A percentile compares a stretch with the other conserved stretches of the same genome.
phyloP scores from a whole-genome alignment of 2,113 vertebrate genomes.

The Apteryx mantelli region DNA sequence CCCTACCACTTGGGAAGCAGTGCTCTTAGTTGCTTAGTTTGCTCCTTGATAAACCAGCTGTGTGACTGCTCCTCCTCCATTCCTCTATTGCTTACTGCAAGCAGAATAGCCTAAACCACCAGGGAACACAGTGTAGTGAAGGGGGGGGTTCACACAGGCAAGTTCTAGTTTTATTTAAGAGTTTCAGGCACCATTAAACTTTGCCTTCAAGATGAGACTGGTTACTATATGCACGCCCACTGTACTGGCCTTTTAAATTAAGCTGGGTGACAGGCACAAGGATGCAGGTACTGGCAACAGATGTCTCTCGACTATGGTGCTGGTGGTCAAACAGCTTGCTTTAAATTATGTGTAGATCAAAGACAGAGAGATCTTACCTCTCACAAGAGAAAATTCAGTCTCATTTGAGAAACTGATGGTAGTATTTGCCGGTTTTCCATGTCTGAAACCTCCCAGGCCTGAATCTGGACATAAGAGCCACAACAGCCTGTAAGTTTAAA shows the following conservation, averaged over 20 bases:
- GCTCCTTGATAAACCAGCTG: background rate
- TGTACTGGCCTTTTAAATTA: background rate
- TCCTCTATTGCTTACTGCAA: background rate
- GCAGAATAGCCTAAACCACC: background rate
- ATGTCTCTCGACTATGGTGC: background rate
- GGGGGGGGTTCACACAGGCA: background rate
- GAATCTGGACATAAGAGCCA: background rate
- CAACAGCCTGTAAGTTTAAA: background rate
- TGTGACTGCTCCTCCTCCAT: background rate
- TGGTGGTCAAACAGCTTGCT: background rate
- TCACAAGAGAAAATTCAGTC: background rate
- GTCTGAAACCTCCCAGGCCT: background rate
- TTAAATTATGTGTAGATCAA: background rate
- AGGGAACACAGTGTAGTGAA: background rate
- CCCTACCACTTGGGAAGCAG: background rate
- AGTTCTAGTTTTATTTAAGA: background rate
- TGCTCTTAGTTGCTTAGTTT: background rate
- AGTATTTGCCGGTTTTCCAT: background rate
- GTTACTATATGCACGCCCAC: background rate
- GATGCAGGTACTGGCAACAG: background rate
- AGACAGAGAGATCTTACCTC: background rate
- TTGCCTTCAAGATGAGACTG: background rate
- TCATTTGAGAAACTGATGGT: background rate
- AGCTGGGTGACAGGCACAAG: background rate
- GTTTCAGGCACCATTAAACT: background rate